Percentiles rank a stretch among this genome's conserved stretches.
phyloP scores from a whole-genome alignment of 2,113 vertebrate genomes.

The Tretioscincus oriximinensis region DNA sequence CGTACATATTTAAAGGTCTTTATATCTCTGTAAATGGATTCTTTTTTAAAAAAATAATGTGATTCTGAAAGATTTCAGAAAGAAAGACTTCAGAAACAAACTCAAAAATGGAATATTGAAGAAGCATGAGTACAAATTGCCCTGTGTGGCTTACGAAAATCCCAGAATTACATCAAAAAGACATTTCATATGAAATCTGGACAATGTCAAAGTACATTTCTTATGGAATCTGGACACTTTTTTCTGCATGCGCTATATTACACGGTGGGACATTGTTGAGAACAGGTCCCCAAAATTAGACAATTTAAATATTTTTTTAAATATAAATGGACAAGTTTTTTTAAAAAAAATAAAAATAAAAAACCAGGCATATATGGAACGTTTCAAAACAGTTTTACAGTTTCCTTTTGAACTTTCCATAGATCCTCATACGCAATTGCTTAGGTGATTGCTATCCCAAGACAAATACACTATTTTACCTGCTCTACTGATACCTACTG shows the following conservation, averaged over 20 bases:
- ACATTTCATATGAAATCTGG: neutral
- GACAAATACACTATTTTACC: slow-evolving; percentile 37
- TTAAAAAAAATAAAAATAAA: neutral
- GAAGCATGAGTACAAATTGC: neutral
- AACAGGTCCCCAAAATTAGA: slow-evolving; percentile 24
- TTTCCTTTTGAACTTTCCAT: slow-evolving; percentile 30
- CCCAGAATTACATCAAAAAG: neutral
- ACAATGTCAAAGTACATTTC: neutral
- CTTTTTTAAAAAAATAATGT: too few relatives aligned
- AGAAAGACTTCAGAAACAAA: slow-evolving; percentile 14
- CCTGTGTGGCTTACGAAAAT: neutral
- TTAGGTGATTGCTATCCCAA: neutral
- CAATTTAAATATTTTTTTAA: slow-evolving; percentile 19
- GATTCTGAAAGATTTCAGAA: neutral
- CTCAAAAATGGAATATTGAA: neutral
- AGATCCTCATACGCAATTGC: slow-evolving; percentile 29
- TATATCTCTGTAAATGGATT: slow-evolving; percentile 38
- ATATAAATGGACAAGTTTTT: neutral
- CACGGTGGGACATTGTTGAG: slow-evolving; percentile 10
- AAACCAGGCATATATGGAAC: neutral
- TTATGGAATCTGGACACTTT: neutral
- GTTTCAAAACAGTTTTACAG: neutral
- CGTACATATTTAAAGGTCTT: slow-evolving; percentile 40
- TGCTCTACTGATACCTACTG: slow-evolving; percentile 42
- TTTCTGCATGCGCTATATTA: neutral